Evolutionary conservation across 2,113 vertebrate species (phyloP), one percentile per base, ranked within the genome.

Genomic region (Butorides virescens): DNA sequence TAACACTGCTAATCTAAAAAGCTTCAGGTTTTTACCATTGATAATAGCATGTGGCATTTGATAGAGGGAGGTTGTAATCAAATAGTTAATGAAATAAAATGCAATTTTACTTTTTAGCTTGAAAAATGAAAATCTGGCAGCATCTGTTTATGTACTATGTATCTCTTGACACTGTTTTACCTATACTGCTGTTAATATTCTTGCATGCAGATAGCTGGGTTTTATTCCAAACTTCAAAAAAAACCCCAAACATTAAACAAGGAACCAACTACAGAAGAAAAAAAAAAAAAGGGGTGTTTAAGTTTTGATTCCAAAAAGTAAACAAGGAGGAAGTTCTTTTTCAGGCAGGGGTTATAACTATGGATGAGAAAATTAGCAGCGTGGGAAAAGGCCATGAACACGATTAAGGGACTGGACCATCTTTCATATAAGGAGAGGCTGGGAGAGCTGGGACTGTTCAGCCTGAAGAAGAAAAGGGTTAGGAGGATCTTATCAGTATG

Each of bases 341-440:
- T 58, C 22, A 11, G 67, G 13, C 0, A 5, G 34, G 10, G 0
- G 1, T 73, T 76, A 15, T 58, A 88, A 61, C 4, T 19, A 6
- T 66, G 18, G 6, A 32, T 27, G 67, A 50, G 36, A 80, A 77
- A 76, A 84, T 49, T 8, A 73, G 7, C 13, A 66, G 37, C 20
- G 4, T 67, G 11, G 9, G 32, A n/a, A 71, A 74, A 72, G 26
- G 37, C 1, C 19, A 29, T 34, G 42, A 70, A 84, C 32, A 30
- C 63, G 3, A n/a, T 39, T 75, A 71, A 71, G 13, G 7, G 13
- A 36, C 34, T 61, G 34, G 9, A 71, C 5, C 2, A 58, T 34
- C 26, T 90, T 80, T 85, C 15, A 36, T 27, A 25, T 23, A 19
- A 75, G 32, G 32, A 80, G 15, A 76, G 15, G 9, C 36, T 63